These are phyloP conservation scores for Desmophyllum pertusum DNA, from an alignment of 92 coral and sea anemone species.

Conservation along the genomic window DNA sequence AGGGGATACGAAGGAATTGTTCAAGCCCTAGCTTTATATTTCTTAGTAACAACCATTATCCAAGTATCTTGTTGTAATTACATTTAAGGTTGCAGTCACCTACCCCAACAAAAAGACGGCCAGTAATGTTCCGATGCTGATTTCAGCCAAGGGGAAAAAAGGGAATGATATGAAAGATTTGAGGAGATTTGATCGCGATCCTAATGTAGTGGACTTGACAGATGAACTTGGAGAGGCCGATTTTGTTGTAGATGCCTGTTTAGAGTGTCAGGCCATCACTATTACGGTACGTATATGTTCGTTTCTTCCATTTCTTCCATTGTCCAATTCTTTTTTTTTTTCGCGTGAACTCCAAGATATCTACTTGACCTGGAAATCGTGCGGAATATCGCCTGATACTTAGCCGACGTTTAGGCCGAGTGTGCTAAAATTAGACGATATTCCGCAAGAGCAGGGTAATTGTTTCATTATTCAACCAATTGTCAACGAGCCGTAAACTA, in stretches of 20 bases:
- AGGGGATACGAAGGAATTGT: neutral
- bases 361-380: too few relatives aligned
- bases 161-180: neutral
- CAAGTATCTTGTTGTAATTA: neutral
- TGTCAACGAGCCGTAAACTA: too few relatives aligned
- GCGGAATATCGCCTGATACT: too few relatives aligned
- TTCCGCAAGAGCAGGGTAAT: too few relatives aligned
- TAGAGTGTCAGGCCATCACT: conserved; percentile 21
- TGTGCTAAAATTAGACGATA: too few relatives aligned
- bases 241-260: conserved; percentile 76
- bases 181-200: conserved; percentile 29
- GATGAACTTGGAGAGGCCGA: conserved; percentile 71
- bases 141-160: conserved; percentile 49
- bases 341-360: too few relatives aligned
- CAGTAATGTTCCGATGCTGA: conserved; percentile 57
- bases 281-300: conserved; percentile 14
- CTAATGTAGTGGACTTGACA: conserved; percentile 51
- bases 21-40: too few relatives aligned
- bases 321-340: too few relatives aligned
- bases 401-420: too few relatives aligned
- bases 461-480: too few relatives aligned
- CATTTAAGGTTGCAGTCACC: conserved; percentile 65
- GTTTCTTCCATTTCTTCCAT: too few relatives aligned
- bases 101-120: conserved; percentile 70
- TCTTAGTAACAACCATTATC: too few relatives aligned